Conservation (phyloP, 2,113 vertebrate species). For the Campylomormyrus numenius region DNA sequence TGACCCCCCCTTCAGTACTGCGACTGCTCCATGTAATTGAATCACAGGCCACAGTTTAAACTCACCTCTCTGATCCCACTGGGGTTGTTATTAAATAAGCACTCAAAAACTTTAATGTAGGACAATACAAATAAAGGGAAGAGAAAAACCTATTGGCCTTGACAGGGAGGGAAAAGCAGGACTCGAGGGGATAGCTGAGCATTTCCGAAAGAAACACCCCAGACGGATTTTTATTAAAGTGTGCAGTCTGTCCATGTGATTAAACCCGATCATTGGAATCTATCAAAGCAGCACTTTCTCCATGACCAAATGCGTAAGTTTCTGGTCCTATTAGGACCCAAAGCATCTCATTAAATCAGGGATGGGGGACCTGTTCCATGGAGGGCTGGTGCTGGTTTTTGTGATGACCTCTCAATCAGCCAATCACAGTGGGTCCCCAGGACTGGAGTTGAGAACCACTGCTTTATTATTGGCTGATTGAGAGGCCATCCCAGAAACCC, state of each 20-base stretch:
- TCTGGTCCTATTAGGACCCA: background rate
- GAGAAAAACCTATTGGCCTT: background rate
- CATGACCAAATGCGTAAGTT: background rate
- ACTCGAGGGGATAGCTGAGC: background rate
- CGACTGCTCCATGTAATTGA: constrained; percentile 13
- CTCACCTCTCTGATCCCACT: constrained; percentile 16
- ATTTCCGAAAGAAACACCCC: background rate
- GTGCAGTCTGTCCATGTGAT: background rate
- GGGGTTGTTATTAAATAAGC: constrained; percentile 17
- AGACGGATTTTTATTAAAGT: background rate
- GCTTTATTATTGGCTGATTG: no score
- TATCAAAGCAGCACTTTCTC: background rate
- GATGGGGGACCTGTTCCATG: no score
- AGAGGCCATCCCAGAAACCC: no score
- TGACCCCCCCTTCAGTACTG: background rate
- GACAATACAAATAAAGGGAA: constrained; percentile 11
- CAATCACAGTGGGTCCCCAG: no score
- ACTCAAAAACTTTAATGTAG: constrained; percentile 12
- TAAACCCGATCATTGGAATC: background rate
- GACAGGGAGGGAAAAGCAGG: background rate
- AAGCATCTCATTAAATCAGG: background rate
- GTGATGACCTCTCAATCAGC: no score
- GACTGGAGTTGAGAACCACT: no score
- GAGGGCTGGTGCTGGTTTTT: no score
- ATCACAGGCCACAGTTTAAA: constrained; percentile 15